phyloP scores from a whole-genome alignment of 1,140 invertebrate genomes.

The Danaus plexippus region DNA sequence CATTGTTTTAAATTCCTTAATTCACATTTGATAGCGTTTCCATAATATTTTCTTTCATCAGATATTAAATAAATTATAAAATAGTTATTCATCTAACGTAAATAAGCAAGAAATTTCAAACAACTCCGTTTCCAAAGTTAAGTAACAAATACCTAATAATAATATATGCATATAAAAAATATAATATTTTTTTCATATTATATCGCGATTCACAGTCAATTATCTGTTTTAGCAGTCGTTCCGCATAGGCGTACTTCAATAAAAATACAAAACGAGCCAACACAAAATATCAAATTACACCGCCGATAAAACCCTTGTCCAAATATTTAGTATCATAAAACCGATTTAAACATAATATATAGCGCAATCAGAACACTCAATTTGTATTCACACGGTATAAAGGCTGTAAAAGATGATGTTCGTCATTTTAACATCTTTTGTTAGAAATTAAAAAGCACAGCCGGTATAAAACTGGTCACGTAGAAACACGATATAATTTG shows the following conservation, averaged over 20 bases:
- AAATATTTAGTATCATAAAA: conserved; percentile 70
- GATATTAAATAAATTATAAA: not conserved
- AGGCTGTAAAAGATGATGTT: conserved; percentile 55
- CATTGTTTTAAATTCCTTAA: not conserved
- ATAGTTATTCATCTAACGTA: not conserved
- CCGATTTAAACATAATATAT: conserved; percentile 65
- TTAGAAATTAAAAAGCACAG: conserved; percentile 49
- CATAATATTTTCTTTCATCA: too few species aligned
- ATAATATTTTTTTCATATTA: too few species aligned
- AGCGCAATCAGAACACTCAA: conserved; percentile 52
- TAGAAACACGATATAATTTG: conserved; percentile 49
- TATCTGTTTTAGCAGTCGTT: conserved; percentile 30
- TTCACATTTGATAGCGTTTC: too few species aligned
- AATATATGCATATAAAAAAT: too few species aligned
- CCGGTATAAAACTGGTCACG: conserved; percentile 50
- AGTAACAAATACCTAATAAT: too few species aligned
- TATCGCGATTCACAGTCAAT: too few species aligned
- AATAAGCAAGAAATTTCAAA: not conserved
- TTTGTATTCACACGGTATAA: conserved; percentile 56
- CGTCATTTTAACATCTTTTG: conserved; percentile 52
- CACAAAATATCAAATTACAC: conserved; percentile 65
- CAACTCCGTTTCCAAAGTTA: too few species aligned
- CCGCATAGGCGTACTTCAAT: conserved; percentile 55
- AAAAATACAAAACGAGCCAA: conserved; percentile 44
- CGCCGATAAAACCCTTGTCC: conserved; percentile 59